A percentile compares a stretch with the other conserved stretches of the same genome.
These are phyloP conservation scores for Malthinus seriepunctatus DNA, from an alignment of 2,888 invertebrate genomes.

Conservation along the genomic window DNA sequence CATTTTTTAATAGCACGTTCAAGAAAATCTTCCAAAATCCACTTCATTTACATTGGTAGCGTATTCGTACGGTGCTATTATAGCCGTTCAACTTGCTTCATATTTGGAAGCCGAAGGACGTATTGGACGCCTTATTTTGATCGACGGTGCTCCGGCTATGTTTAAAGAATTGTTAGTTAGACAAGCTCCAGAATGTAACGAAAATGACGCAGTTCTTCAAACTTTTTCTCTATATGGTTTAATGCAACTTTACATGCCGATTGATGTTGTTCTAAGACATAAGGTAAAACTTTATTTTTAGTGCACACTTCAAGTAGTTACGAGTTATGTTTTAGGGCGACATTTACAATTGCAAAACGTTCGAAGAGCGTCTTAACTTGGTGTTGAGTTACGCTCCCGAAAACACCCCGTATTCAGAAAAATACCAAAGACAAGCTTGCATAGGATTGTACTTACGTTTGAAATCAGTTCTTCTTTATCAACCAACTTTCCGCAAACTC, in stretches of 20 bases:
- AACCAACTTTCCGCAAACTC: conserved; percentile 50
- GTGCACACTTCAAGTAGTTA: conserved; percentile 4
- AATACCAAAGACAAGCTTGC: conserved; percentile 53
- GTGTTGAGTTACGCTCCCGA: conserved; percentile 54
- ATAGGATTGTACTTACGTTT: conserved; percentile 60
- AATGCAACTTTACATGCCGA: conserved; percentile 49
- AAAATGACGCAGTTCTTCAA: conserved; percentile 57
- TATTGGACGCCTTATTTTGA: conserved; percentile 67
- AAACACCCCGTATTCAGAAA: conserved; percentile 48
- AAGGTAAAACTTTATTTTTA: conserved; percentile 15
- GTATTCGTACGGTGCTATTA: conserved; percentile 84
- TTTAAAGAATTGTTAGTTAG: conserved; percentile 57
- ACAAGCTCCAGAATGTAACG: conserved; percentile 51
- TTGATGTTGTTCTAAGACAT: conserved; percentile 15
- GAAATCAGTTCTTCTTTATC: conserved; percentile 57
- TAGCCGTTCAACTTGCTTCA: conserved; percentile 76
- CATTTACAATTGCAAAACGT: conserved; percentile 59
- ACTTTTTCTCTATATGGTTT: conserved; percentile 59
- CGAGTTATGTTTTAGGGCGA: conserved; percentile 47
- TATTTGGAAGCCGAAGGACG: conserved; percentile 70
- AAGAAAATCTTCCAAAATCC: conserved; percentile 58
- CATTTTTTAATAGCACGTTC: conserved; percentile 56
- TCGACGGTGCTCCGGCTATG: conserved; percentile 77
- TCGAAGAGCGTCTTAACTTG: conserved; percentile 61
- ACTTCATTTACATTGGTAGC: conserved; percentile 76